These are phyloP conservation scores for Lordiphosa stackelbergi DNA, from an alignment of 1,140 invertebrate species.

Conservation along the genomic window DNA sequence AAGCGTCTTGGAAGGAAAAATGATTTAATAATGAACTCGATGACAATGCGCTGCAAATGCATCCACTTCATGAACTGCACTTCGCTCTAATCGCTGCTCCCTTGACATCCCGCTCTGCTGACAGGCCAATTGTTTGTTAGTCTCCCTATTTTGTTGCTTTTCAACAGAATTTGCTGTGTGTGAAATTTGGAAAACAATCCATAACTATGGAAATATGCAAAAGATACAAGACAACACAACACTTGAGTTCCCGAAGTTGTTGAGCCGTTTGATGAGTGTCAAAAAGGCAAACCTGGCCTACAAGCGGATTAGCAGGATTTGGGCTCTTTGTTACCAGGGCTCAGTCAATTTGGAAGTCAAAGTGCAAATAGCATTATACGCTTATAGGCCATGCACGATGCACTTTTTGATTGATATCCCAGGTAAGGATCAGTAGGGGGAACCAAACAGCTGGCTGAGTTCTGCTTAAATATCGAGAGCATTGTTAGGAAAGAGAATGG, in stretches of 20 bases:
- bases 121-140: constrained; percentile 65
- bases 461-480: constrained; percentile 19
- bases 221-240: constrained; percentile 35
- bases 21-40: constrained; percentile 73
- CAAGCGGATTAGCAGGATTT: constrained; percentile 68
- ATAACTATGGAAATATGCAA: constrained; percentile 31
- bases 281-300: constrained; percentile 57
- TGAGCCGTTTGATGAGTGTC: constrained; percentile 67
- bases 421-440: constrained; percentile 10
- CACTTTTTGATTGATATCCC: constrained; percentile 46
- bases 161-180: constrained; percentile 46
- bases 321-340: constrained; percentile 46
- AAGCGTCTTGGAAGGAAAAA: constrained; percentile 37
- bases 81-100: constrained; percentile 51
- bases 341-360: constrained; percentile 70
- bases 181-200: constrained; percentile 34
- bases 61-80: constrained; percentile 40
- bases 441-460: too few species aligned
- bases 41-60: constrained; percentile 43
- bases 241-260: constrained; percentile 52
- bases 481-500: constrained; percentile 22
- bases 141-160: constrained; percentile 22
- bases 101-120: constrained; percentile 61
- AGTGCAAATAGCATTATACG: constrained; percentile 63
- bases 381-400: constrained; percentile 52